Evolutionary conservation across 2,113 vertebrate genomes (phyloP), one percentile per base, ranked within the genome.

Genomic region (Trichomycterus rosablanca): DNA sequence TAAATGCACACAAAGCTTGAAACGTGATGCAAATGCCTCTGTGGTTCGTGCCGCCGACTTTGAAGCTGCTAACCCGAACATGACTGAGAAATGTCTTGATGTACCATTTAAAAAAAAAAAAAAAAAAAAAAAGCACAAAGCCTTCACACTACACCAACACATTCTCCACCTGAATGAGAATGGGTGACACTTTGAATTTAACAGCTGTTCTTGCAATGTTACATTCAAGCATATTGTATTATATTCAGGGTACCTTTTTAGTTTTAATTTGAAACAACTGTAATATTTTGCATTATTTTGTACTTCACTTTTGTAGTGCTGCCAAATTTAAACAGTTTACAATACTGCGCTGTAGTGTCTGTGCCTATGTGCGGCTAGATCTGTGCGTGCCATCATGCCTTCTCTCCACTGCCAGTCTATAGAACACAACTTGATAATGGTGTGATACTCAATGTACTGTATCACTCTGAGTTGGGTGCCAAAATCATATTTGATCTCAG

Each of bases 1-100:
- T 14, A 14, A 5, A 15, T 66, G 67, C 61, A 65, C 74, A 78
- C 76, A 70, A 76, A 58, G 42, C 16, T 59, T 63, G 63, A 67
- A 65, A 59, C 69, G 64, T 66, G 49, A 64, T 45, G 51, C n/a
- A 18, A 30, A 40, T 50, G 45, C 24, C 8, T 15, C 32, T 57
- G 63, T 44, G 18, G 20, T 63, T 39, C 11, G n/a, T 50, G 32
- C 37, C 45, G 32, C 52, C 71, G n/a, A 28, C 19, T 6, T 34
- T 45, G 69, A 68, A 81, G 78, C 76, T 82, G 63, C 37, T 57
- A 0, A 0, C 35, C 50, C 20, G 19, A 77, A 16, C 16, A 15
- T 51, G 37, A 55, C 37, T 10, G 44, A 55, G 44, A 67, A 34
- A 11, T 16, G 59, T 45, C 15, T 34, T 19, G 22, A 11, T 2